Evolutionary conservation across 2,113 vertebrate species (phyloP).

Genomic region (Poeciliopsis retropinna): DNA sequence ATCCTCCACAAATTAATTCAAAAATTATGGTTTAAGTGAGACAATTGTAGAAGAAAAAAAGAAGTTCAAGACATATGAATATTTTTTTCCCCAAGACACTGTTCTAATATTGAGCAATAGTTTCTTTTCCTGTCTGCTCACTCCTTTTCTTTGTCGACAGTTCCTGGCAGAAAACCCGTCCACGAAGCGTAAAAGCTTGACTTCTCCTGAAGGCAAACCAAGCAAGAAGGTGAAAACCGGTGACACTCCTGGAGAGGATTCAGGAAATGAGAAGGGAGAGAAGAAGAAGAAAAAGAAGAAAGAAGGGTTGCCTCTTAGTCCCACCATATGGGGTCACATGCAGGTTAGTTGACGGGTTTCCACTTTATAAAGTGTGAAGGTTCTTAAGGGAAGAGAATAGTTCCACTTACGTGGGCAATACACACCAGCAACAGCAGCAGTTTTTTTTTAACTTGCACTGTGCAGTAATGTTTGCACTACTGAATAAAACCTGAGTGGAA

Average conservation of each 20-base stretch:
- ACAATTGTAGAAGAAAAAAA: no score
- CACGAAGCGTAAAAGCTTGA: slow-evolving; percentile 87
- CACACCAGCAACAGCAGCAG: no score
- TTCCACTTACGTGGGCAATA: no score
- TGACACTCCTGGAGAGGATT: slow-evolving; percentile 74
- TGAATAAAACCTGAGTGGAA: no score
- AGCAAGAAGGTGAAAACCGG: slow-evolving; percentile 85
- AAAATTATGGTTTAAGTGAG: neutral
- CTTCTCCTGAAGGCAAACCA: slow-evolving; percentile 87
- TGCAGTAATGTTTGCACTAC: no score
- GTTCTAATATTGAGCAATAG: neutral
- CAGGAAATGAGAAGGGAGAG: slow-evolving; percentile 72
- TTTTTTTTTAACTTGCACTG: no score
- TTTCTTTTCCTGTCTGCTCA: neutral
- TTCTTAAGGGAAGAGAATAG: no score
- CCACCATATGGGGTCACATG: slow-evolving; percentile 91
- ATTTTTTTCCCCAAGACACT: neutral
- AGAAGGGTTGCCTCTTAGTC: slow-evolving; percentile 85
- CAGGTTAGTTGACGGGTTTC: slow-evolving; percentile 71
- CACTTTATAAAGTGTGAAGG: neutral
- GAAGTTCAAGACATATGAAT: no score
- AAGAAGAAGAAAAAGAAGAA: slow-evolving; percentile 78
- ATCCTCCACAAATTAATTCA: neutral
- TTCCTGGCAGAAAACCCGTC: slow-evolving; percentile 94
- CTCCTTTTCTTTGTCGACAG: slow-evolving; percentile 66